Percentiles rank a stretch among this genome's conserved stretches.
Conservation (phyloP, 2,113 vertebrate species). For the Aleadryas rufinucha region DNA sequence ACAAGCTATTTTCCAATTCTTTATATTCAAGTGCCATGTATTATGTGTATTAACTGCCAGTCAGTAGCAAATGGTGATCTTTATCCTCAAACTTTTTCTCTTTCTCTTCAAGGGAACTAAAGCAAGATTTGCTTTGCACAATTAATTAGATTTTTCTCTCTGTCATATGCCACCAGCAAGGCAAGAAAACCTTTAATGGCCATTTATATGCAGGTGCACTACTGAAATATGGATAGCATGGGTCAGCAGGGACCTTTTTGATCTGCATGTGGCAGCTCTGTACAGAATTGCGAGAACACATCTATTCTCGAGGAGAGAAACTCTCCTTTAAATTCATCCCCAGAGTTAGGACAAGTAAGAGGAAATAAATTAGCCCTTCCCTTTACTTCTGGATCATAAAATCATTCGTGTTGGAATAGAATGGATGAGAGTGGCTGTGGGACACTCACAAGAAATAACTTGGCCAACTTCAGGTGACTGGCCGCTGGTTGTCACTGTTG, state of each 20-base stretch:
- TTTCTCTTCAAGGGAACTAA: background rate
- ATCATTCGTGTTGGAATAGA: background rate
- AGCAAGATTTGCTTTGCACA: background rate
- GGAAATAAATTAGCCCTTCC: background rate
- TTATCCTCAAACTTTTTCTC: background rate
- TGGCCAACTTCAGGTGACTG: background rate
- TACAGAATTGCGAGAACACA: background rate
- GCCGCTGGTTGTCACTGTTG: conserved; percentile 81
- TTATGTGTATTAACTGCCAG: background rate
- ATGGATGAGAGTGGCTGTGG: background rate
- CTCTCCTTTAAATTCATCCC: background rate
- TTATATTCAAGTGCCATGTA: background rate
- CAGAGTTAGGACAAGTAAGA: background rate
- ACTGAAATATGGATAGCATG: background rate
- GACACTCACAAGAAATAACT: background rate
- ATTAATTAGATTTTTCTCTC: background rate
- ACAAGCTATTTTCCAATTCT: background rate
- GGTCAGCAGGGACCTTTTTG: background rate
- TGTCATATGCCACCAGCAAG: background rate
- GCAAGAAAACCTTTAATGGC: background rate
- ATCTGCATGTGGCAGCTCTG: background rate
- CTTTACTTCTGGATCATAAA: background rate
- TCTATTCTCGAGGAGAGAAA: background rate
- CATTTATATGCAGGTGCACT: no score
- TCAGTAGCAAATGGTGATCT: background rate